Base-by-base conservation (phyloP, 2,888 invertebrate genomes). In the Dioctria rufipes region DNA sequence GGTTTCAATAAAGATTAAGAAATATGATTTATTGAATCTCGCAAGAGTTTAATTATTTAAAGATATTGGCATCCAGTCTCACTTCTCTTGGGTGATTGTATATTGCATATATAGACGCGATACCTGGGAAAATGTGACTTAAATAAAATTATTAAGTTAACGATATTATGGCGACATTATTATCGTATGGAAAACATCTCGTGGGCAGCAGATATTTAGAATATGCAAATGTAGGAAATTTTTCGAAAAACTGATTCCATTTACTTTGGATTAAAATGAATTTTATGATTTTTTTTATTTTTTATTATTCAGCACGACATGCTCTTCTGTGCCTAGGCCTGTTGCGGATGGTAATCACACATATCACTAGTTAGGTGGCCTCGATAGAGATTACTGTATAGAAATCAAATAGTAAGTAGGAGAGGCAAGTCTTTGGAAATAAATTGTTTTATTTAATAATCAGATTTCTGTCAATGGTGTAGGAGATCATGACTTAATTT, bases 11-110 rank as follows among this genome's bases (percentile, higher is more conserved):
- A 71, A 71, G 75, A 60, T 75, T 61, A 60, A 58, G 75, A 75
- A 75, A 75, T 75, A 75, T 75, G 75, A 75, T 75, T 75, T 75
- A 75, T 75, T 25, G 75, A 75, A 60, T 58, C 42, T 40, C 61
- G 46, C 43, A 51, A 42, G 42, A 42, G 43, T 46, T 75, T 75
- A 75, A 75, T 75, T 75, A 75, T 61, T 60, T 71, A 37, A 9
- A 25, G 54, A 46, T 54, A 71, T 71, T 46, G 71, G 54, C 71
- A 71, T 71, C 39, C 54, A 37, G 37, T 25, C 25, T 25, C 25
- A 25, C 25, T 25, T 25, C 25, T 25, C 25, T 25, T 25, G 25
- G 25, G 54, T 51, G 51, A 37, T 71, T 51, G 8, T 51, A 71
- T 46, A n/a, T 37, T 49, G 37, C 54, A 11, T 51, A 54, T 51